Evolutionary conservation across 1,140 invertebrate species (phyloP).

Genomic region (Harpegnathos saltator): DNA sequence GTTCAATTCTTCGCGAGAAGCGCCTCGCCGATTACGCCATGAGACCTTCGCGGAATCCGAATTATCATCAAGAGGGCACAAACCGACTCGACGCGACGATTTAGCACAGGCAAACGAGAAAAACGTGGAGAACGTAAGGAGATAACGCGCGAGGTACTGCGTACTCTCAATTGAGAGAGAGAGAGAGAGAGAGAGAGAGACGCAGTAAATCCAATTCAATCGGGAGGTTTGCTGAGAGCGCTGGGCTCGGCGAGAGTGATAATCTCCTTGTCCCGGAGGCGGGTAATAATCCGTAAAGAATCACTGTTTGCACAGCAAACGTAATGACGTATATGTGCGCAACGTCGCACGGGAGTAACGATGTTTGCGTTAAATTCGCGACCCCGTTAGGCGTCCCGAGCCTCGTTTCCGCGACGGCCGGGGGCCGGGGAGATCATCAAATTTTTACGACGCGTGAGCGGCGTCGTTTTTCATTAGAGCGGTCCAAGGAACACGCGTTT

Average conservation of each 20-base stretch:
- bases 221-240: background rate
- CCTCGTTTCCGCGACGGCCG: conserved; percentile 22
- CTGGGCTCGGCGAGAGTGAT: background rate
- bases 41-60: conserved; percentile 1
- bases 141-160: too few relatives aligned
- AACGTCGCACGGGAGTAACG: conserved; percentile 9
- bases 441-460: conserved; percentile 63
- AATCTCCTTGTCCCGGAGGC: background rate
- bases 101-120: too few relatives aligned
- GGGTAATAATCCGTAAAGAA: conserved; percentile 11
- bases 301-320: background rate
- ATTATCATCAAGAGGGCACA: background rate
- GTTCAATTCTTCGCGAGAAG: conserved; percentile 16
- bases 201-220: background rate
- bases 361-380: conserved; percentile 51
- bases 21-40: conserved; percentile 10
- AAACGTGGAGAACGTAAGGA: background rate
- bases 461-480: conserved; percentile 61
- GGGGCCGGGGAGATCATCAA: conserved; percentile 48
- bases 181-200: too few relatives aligned
- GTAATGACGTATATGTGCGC: conserved; percentile 1
- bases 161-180: too few relatives aligned
- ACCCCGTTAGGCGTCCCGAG: conserved; percentile 47
- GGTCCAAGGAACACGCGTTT: conserved; percentile 21
- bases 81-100: too few relatives aligned